Evolutionary conservation across 2,888 invertebrate genomes (phyloP).

Genomic region (Mycogona germanica): DNA sequence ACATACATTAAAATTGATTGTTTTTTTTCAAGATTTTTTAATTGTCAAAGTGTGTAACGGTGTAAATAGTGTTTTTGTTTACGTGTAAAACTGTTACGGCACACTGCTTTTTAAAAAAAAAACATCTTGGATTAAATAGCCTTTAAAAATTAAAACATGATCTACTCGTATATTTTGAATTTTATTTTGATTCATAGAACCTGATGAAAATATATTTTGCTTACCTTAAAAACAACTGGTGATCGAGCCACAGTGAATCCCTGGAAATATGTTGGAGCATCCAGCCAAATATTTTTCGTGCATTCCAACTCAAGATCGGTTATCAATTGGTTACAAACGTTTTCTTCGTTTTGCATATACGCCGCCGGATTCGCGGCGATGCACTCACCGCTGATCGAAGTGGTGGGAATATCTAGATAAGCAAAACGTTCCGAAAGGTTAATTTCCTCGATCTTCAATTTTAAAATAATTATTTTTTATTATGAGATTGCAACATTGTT

Average conservation of each 20-base stretch:
- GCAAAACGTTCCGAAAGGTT: neutral
- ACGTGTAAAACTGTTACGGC: too few species aligned
- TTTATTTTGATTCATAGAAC: neutral
- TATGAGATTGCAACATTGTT: too few species aligned
- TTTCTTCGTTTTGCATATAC: slow-evolving; percentile 2
- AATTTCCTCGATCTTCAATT: neutral
- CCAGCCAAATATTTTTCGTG: slow-evolving; percentile 1
- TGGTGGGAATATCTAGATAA: slow-evolving; percentile 1
- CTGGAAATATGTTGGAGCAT: slow-evolving; percentile 2
- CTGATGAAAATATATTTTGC: neutral
- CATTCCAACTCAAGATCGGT: slow-evolving; percentile 8
- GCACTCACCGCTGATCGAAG: slow-evolving; percentile 2
- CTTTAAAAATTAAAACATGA: too few species aligned
- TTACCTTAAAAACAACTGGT: slow-evolving; percentile 4
- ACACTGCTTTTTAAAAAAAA: too few species aligned
- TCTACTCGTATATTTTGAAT: neutral
- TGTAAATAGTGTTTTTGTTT: too few species aligned
- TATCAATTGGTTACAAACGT: slow-evolving; percentile 1
- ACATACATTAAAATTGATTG: too few species aligned
- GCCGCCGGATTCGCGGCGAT: neutral
- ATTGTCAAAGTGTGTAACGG: too few species aligned
- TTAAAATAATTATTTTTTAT: neutral
- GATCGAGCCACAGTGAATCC: slow-evolving; percentile 6
- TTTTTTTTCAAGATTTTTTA: too few species aligned
- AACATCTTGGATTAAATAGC: too few species aligned